Base-by-base conservation (phyloP, 2,113 vertebrate genomes). In the Geothlypis trichas region DNA sequence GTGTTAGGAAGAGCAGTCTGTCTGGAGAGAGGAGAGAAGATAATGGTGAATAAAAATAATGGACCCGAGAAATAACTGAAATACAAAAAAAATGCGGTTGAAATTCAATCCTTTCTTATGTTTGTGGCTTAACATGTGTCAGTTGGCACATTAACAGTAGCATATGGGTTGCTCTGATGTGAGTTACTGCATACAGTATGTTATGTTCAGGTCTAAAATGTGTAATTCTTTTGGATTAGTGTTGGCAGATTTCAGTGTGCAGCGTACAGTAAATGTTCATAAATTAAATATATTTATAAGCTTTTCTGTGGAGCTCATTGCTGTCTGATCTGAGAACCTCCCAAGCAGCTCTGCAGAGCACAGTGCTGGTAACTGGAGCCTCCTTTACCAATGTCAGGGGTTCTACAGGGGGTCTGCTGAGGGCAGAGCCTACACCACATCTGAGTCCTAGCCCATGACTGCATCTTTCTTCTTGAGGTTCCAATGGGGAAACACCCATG, bases 81-180 rank as follows among this genome's bases (percentile, higher is more conserved):
- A 95, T 89, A 94, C 66, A 90, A 96, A 91, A 91, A 97, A 97
- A 96, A 95, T 57, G 78, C 92, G 89, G 93, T 92, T 87, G 92
- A 97, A 96, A 97, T 96, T 72, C 92, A 96, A 97, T 94, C 87
- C 92, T 97, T 96, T 94, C 96, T 96, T 96, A 93, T 96, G 95
- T 97, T 97, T 96, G 97, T 97, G 97, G 97, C 94, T 97, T 97
- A 97, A 97, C 97, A 97, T 97, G 97, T 97, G 97, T 97, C 97
- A 97, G 95, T 96, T 97, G 97, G 97, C 97, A 97, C 96, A 97
- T 97, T 97, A 97, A 96, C 95, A 96, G 96, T 96, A 97, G 97
- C 97, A 97, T 97, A 97, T 97, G 97, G 97, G 97, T 97, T 97
- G 96, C 95, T 97, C 97, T 96, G 96, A 97, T 97, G 96, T 97